Percentiles rank a stretch among this genome's conserved stretches.
These are phyloP conservation scores for Panorpa germanica DNA, from an alignment of 2,888 invertebrate genomes.

Conservation along the genomic window DNA sequence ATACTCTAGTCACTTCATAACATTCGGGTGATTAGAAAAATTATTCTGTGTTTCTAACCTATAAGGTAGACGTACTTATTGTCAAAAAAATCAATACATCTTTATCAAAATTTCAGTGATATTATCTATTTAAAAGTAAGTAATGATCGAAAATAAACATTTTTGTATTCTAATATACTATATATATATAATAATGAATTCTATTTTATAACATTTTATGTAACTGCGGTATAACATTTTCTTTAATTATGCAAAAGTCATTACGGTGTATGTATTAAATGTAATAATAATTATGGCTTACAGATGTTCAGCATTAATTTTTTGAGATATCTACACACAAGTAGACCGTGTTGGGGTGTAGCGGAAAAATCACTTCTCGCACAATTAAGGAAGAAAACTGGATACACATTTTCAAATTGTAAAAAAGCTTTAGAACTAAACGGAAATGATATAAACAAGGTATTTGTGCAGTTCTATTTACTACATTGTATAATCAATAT, in stretches of 20 bases:
- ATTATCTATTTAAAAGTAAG: too few relatives aligned
- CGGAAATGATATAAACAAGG: slow-evolving; percentile 71
- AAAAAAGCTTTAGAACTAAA: slow-evolving; percentile 86
- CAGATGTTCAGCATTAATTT: slow-evolving; percentile 41
- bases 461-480: slow-evolving; percentile 20
- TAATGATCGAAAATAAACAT: too few relatives aligned
- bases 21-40: too few relatives aligned
- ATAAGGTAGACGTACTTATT: too few relatives aligned
- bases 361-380: slow-evolving; percentile 56
- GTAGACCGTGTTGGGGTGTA: slow-evolving; percentile 29
- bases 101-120: too few relatives aligned
- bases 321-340: slow-evolving; percentile 36
- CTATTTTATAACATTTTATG: too few relatives aligned
- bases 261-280: background rate
- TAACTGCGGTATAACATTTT: too few relatives aligned
- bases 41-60: too few relatives aligned
- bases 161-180: too few relatives aligned
- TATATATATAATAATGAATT: too few relatives aligned
- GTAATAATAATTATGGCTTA: slow-evolving; percentile 1
- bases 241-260: background rate
- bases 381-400: slow-evolving; percentile 81
- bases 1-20: too few relatives aligned
- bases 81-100: too few relatives aligned
- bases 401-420: slow-evolving; percentile 89
- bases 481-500: background rate